Conservation (phyloP, 2,113 vertebrate species). For the Corynorhinus townsendii region DNA sequence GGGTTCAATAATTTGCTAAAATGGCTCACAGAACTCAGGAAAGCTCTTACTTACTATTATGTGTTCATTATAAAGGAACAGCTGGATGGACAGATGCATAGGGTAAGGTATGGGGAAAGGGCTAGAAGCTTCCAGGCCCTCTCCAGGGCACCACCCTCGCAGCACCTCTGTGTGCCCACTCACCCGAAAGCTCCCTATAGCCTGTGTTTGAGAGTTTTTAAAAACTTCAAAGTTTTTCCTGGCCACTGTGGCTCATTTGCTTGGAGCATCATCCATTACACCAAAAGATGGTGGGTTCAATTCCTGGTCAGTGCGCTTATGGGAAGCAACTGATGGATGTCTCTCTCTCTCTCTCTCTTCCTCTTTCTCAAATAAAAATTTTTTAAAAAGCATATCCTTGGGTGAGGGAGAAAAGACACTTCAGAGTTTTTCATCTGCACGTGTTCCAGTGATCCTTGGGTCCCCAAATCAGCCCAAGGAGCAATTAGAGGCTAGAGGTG, state of each 20-base stretch:
- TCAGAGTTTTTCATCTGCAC: slow-evolving; percentile 69
- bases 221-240: background rate
- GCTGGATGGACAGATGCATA: background rate
- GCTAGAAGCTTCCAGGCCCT: background rate
- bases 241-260: background rate
- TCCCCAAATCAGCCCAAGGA: background rate
- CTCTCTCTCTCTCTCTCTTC: too few relatives aligned
- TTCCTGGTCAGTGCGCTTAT: background rate
- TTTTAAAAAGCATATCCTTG: background rate
- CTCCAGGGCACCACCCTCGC: background rate
- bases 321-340: too few relatives aligned
- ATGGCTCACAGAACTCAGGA: background rate
- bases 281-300: background rate
- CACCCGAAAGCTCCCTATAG: background rate
- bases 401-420: background rate
- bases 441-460: background rate
- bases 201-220: background rate
- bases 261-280: background rate
- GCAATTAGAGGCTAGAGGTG: background rate
- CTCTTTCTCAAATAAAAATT: too few relatives aligned
- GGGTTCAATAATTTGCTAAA: background rate
- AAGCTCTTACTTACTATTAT: background rate
- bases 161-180: background rate
- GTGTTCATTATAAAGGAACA: background rate
- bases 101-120: background rate